Base-by-base conservation (phyloP, 2,113 vertebrate genomes). In the Podocnemis expansa region DNA sequence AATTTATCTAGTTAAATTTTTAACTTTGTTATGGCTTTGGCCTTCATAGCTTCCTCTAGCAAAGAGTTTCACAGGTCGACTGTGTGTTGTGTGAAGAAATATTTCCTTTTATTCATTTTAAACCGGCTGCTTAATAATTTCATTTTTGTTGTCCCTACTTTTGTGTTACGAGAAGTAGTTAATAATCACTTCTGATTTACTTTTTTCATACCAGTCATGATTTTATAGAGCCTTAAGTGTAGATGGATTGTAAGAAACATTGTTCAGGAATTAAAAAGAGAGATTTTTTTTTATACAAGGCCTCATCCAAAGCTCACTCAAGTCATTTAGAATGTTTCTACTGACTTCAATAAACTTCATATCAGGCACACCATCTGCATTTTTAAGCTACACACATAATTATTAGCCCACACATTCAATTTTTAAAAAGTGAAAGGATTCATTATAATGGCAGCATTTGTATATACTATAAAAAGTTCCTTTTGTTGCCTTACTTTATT, bases 311-410 rank as follows among this genome's bases (percentile, higher is more conserved):
- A 58, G 73, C 21, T 1, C 5, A 38, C 24, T 51, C 87, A 89
- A 87, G 60, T 43, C 10, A 22, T 0, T 41, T 41, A 12, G 6
- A 38, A 0, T 56, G 19, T 43, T 88, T 67, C 4, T 1, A 79
- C 1, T 22, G 12, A 54, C 41, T 87, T 87, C 80, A 5, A 54
- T 52, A 58, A 12, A 16, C 82, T 6, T 10, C 2, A 1, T 6
- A 38, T 47, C 49, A 2, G 83, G 2, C 1, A 14, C 76, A 60
- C 5, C 0, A 17, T 6, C 43, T 29, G 83, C 6, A 9, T 89
- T 21, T 5, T 58, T 51, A 79, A 75, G 2, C 4, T n/a, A 1
- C 19, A 49, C 2, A 1, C 58, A 4, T 10, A 85, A 45, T 6
- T 0, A 34, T 56, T 92, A 70, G 2, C 12, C n/a, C 34, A 67